Conservation (phyloP, 2,113 vertebrate genomes). For the Natator depressus region DNA sequence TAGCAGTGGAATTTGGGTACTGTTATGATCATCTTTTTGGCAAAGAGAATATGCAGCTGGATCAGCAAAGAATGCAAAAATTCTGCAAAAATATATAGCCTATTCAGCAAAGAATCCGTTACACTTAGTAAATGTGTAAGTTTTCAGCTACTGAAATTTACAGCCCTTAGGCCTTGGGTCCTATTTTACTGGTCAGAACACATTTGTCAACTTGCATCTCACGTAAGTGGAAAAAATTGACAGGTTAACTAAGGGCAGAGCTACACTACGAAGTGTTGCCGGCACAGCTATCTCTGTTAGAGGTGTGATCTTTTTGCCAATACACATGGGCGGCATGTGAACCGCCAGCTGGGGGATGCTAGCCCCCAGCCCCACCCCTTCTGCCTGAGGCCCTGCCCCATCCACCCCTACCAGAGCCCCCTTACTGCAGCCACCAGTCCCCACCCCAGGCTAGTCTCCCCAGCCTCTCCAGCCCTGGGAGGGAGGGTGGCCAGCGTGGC, state of each 20-base stretch:
- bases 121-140: background rate
- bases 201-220: background rate
- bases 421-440: too few relatives aligned
- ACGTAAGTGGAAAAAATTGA: background rate
- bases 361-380: too few relatives aligned
- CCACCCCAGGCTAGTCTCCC: too few relatives aligned
- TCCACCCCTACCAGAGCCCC: too few relatives aligned
- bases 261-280: background rate
- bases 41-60: background rate
- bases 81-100: background rate
- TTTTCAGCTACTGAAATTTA: background rate
- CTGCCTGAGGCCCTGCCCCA: too few relatives aligned
- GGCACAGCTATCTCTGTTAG: background rate
- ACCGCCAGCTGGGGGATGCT: too few relatives aligned
- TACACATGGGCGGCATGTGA: too few relatives aligned
- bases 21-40: background rate
- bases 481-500: too few relatives aligned
- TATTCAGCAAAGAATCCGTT: background rate
- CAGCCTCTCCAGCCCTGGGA: too few relatives aligned
- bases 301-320: background rate
- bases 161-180: background rate
- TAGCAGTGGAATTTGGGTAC: background rate
- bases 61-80: background rate
- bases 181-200: slow-evolving; percentile 22
- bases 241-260: background rate